Base-by-base conservation (phyloP, 2,113 vertebrate genomes). In the Empidonax traillii region DNA sequence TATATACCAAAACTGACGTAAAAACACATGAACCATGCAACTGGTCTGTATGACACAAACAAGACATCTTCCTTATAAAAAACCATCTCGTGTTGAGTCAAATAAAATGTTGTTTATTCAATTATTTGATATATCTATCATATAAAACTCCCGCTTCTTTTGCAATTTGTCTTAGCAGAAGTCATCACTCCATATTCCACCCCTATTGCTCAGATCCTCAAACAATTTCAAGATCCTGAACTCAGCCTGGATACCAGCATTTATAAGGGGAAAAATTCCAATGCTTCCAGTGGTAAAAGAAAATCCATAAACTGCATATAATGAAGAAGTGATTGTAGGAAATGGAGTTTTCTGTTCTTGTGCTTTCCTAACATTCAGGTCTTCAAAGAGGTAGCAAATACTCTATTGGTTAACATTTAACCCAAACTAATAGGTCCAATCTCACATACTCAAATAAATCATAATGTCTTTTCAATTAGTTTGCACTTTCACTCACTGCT, bases 401-500 rank as follows among this genome's bases (percentile, higher is more conserved):
- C 74, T 84, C 66, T 84, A 87, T 89, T 89, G 61, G 37, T 71
- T 87, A 97, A 93, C 88, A 82, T 97, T 98, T 98, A 97, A 97
- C 97, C 97, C 85, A 88, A 94, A 94, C 92, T 88, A 95, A 90
- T 74, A 87, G 93, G 72, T 95, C 85, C 85, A 71, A 79, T 89
- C 85, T 96, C 91, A 61, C 69, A 51, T 78, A 85, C 73, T 68
- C 96, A 97, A 96, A 98, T 97, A 97, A 96, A 98, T 98, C 97
- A 97, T 96, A 96, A 94, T 95, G 92, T 90, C 88, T 98, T 97
- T 98, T 98, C 98, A 98, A 98, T 98, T 98, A 98, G 97, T 97
- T 98, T 98, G 97, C 96, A 95, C 95, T 97, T 97, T 97, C 75
- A 37, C 96, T 98, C 41, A 12, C 93, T 96, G 97, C 97, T 97